phyloP scores from a whole-genome alignment of 1,140 invertebrate species.

The Aphidius gifuensis region DNA sequence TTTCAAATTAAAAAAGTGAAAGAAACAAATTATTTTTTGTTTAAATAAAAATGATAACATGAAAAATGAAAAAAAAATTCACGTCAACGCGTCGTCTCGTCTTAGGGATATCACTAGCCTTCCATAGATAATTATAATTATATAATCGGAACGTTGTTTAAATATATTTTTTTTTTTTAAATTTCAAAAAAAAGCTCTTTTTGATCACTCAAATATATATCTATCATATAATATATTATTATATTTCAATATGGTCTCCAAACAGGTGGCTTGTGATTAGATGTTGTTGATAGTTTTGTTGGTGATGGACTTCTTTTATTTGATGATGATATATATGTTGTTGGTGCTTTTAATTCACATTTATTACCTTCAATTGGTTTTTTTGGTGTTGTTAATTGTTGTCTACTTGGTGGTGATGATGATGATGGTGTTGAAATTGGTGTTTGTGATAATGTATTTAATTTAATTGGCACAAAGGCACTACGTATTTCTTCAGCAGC shows the following conservation, averaged over 20 bases:
- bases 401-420: constrained; percentile 59
- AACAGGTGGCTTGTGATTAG: constrained; percentile 61
- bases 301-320: constrained; percentile 53
- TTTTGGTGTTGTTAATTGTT: constrained; percentile 20
- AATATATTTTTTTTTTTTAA: not conserved
- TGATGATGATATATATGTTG: constrained; percentile 50
- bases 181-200: not conserved
- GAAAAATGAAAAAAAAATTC: not conserved
- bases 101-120: constrained; percentile 42
- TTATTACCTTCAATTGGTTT: constrained; percentile 37
- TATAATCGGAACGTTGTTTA: not conserved
- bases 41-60: not conserved
- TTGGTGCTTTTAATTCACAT: constrained; percentile 64
- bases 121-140: constrained; percentile 26
- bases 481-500: constrained; percentile 69
- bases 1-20: no score
- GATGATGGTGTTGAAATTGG: constrained; percentile 45
- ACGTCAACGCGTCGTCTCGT: constrained; percentile 15
- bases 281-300: constrained; percentile 60
- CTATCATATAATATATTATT: no score
- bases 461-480: constrained; percentile 62
- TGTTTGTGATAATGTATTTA: constrained; percentile 40
- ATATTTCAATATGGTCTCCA: constrained; percentile 70
- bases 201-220: not conserved
- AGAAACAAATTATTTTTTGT: no score